Conservation (phyloP, 2,113 vertebrate genomes). For the Pandion haliaetus region DNA sequence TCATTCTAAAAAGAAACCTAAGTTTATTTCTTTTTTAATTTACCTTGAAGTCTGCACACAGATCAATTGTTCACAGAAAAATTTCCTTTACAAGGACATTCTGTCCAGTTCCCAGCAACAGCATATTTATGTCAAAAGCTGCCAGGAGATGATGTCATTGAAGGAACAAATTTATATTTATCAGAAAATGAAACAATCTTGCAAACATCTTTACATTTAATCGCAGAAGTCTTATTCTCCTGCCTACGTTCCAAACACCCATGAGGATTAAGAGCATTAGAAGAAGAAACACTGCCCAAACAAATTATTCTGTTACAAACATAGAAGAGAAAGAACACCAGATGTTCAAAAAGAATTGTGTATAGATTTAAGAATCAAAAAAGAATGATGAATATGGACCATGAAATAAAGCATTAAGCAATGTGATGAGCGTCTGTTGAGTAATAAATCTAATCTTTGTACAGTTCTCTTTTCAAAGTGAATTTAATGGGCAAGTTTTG, state of each 20-base stretch:
- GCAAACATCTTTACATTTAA: constrained; percentile 13
- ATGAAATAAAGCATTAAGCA: constrained; percentile 59
- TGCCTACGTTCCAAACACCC: constrained; percentile 15
- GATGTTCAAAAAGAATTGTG: constrained; percentile 60
- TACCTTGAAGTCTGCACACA: background rate
- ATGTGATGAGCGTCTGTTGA: constrained; percentile 62
- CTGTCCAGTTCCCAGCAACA: background rate
- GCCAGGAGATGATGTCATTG: background rate
- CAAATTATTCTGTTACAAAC: constrained; percentile 50
- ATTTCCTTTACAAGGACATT: background rate
- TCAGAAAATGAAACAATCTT: background rate
- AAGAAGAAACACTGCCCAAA: constrained; percentile 28
- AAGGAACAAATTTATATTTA: background rate
- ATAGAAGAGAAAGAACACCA: constrained; percentile 30
- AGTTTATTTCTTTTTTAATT: background rate
- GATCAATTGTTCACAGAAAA: background rate
- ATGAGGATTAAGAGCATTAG: constrained; percentile 35
- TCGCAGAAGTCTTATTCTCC: background rate
- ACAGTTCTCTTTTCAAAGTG: background rate
- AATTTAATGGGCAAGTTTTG: constrained; percentile 14
- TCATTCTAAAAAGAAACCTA: background rate
- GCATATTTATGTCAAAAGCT: constrained; percentile 25
- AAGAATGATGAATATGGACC: constrained; percentile 42
- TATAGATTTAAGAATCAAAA: constrained; percentile 52
- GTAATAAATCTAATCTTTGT: constrained; percentile 12